Percentiles rank a stretch among this genome's conserved stretches.
phyloP scores from a whole-genome alignment of 2,113 vertebrate species.

The Toxotes chatareus region DNA sequence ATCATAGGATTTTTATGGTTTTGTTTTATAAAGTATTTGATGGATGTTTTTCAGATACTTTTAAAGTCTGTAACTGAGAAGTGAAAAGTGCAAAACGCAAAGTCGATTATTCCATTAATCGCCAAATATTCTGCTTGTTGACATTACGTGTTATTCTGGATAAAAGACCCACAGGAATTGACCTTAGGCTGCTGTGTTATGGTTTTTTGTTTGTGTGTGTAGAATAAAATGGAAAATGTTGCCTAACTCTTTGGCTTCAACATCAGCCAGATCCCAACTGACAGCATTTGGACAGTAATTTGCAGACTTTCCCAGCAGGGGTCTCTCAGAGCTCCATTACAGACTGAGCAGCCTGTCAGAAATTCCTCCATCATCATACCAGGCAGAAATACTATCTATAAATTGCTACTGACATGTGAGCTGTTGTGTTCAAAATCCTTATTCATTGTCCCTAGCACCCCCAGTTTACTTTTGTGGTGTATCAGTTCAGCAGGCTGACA shows the following conservation, averaged over 20 bases:
- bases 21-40: slow-evolving; percentile 5
- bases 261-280: background rate
- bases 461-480: slow-evolving; percentile 42
- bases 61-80: background rate
- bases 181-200: slow-evolving; percentile 1
- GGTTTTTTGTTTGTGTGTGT: background rate
- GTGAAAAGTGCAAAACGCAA: background rate
- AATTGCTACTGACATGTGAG: slow-evolving; percentile 51
- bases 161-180: background rate
- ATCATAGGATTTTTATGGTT: background rate
- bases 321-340: slow-evolving; percentile 38
- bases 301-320: slow-evolving; percentile 62
- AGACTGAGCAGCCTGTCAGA: slow-evolving; percentile 46
- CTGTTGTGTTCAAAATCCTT: slow-evolving; percentile 34
- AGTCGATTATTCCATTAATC: background rate
- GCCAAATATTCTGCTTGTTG: slow-evolving; percentile 1
- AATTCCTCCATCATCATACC: slow-evolving; percentile 42
- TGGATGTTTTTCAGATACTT: slow-evolving; percentile 11
- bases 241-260: background rate
- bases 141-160: background rate
- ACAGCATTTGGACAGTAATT: background rate
- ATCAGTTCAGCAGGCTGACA: slow-evolving; percentile 43
- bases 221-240: background rate
- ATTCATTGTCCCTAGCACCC: slow-evolving; percentile 33
- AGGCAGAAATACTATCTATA: slow-evolving; percentile 32